A percentile compares a stretch with the other conserved stretches of the same genome.
Evolutionary conservation across 2,888 invertebrate genomes (phyloP).

Genomic region (Oeneis ivallda): DNA sequence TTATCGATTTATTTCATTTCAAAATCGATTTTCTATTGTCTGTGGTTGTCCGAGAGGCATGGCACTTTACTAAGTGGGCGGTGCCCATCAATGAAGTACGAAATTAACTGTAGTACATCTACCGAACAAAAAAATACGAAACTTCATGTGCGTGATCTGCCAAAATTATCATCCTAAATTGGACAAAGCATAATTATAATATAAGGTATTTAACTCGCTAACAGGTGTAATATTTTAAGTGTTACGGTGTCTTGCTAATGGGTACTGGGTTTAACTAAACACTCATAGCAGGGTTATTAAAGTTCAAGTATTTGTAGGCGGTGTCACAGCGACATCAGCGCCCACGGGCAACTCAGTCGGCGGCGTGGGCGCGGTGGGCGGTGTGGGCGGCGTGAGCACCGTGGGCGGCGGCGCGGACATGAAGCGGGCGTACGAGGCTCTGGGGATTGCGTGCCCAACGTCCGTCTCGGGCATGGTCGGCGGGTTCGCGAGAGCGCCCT

Average conservation of each 20-base stretch:
- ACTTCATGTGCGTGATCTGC: no score
- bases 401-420: slow-evolving; percentile 53
- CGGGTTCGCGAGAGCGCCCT: slow-evolving; percentile 57
- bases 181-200: no score
- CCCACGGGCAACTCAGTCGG: slow-evolving; percentile 42
- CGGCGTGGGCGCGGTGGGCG: slow-evolving; percentile 40
- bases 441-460: slow-evolving; percentile 87
- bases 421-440: slow-evolving; percentile 86
- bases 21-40: no score
- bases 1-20: no score
- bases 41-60: no score
- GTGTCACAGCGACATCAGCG: slow-evolving; percentile 37
- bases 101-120: no score
- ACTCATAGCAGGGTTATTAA: neutral
- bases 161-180: no score
- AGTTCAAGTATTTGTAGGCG: slow-evolving; percentile 23
- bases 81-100: no score
- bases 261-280: no score
- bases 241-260: no score
- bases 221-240: neutral
- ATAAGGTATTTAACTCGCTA: neutral
- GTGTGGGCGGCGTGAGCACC: slow-evolving; percentile 39
- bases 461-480: slow-evolving; percentile 70
- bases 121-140: no score
- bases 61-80: no score